Base-by-base conservation (phyloP, 2,888 invertebrate species). In the Cataglyphis livida region DNA sequence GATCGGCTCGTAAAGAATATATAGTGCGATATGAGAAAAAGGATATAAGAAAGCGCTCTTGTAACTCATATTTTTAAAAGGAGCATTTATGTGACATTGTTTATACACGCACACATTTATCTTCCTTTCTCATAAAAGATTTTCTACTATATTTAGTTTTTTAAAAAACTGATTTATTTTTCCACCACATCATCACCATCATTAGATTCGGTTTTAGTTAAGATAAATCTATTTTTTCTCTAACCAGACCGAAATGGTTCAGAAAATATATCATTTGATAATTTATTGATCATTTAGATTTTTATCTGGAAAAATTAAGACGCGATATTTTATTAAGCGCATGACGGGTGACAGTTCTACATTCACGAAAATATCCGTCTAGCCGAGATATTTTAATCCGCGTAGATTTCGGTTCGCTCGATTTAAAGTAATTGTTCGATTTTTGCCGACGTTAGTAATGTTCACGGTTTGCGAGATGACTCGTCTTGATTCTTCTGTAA, bases 351-450 rank as follows among this genome's bases (percentile, higher is more conserved):
- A 70, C 78, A 59, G 57, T 21, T 78, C 10, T 57, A 21, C 18
- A 44, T 41, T n/a, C 21, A 32, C 70, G 7, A 78, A 78, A 78
- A 70, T 78, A 59, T 44, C 70, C 18, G 68, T 57, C 70, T 70
- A 78, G 70, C 57, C 78, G 18, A 57, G 54, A 10, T 78, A 78
- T 78, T 78, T 78, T 10, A 70, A 41, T 54, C 32, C 57, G 65
- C 41, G 57, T 57, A 21, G 38, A 41, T 66, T 6, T 35, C 25
- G 28, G 54, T 66, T 25, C 10, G 38, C 38, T 4, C 21, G 12
- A 3, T 65, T 41, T 57, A 41, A 66, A 70, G 41, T 41, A 41
- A 41, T 28, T 41, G 28, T 12, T 35, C 57, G 57, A 41, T 78
- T 44, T 70, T 70, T 70, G n/a, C 15, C 21, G 51, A 41, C 38